Conservation (phyloP, 2,888 invertebrate species). For the Volucella inanis region DNA sequence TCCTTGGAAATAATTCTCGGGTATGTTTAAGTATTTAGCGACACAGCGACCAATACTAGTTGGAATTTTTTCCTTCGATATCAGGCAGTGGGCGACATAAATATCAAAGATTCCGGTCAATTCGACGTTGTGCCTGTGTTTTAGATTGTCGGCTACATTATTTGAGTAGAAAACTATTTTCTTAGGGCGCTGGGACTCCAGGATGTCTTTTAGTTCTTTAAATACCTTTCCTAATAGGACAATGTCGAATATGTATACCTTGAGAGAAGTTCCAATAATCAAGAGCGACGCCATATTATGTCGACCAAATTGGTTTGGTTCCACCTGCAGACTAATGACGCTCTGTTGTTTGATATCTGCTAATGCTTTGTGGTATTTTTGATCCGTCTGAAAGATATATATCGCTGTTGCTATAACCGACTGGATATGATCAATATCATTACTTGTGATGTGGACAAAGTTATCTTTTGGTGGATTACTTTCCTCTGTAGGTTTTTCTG, state of each 20-base stretch:
- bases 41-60: constrained; percentile 75
- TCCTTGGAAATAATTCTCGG: constrained; percentile 73
- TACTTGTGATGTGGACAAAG: constrained; percentile 31
- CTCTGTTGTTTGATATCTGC: constrained; percentile 76
- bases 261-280: constrained; percentile 75
- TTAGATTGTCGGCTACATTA: constrained; percentile 77
- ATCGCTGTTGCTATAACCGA: constrained; percentile 51
- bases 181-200: constrained; percentile 76
- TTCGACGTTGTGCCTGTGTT: constrained; percentile 76
- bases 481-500: neutral
- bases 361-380: constrained; percentile 78
- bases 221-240: constrained; percentile 76
- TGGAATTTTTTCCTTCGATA: constrained; percentile 69
- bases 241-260: constrained; percentile 78
- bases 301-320: constrained; percentile 77
- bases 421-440: constrained; percentile 47
- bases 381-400: constrained; percentile 78
- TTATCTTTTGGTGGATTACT: neutral
- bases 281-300: constrained; percentile 76
- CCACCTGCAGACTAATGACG: constrained; percentile 76
- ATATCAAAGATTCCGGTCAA: constrained; percentile 78
- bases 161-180: constrained; percentile 77
- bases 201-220: constrained; percentile 76
- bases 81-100: constrained; percentile 77
- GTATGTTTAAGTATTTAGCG: constrained; percentile 75